Conservation (phyloP, 2,113 vertebrate genomes). For the Mionectes macconnelli region DNA sequence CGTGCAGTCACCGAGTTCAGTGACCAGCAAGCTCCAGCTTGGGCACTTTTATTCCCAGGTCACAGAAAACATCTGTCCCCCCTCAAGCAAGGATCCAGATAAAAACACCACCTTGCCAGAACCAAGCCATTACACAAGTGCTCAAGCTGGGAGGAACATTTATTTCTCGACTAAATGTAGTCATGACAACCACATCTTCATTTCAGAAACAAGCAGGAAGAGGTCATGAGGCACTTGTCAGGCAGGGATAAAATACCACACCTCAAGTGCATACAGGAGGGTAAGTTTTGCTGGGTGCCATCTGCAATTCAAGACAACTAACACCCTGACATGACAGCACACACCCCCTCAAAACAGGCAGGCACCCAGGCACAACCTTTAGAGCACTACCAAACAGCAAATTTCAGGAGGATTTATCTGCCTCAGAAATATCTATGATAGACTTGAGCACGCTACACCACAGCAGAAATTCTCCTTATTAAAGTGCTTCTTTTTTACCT, state of each 20-base stretch:
- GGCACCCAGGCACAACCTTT: neutral
- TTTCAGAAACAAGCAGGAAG: neutral
- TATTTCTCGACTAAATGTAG: neutral
- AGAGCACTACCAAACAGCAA: neutral
- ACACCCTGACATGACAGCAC: neutral
- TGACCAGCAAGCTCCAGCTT: rapidly evolving
- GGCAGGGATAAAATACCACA: neutral
- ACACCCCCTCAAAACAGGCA: neutral
- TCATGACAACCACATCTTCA: conserved; percentile 52
- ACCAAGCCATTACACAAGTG: neutral
- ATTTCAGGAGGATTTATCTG: neutral
- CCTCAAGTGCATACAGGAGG: neutral
- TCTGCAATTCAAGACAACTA: neutral
- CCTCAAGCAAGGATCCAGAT: neutral
- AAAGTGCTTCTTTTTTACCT: neutral
- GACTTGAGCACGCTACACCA: rapidly evolving
- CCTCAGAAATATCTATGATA: neutral
- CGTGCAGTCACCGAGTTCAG: rapidly evolving
- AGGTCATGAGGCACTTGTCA: neutral
- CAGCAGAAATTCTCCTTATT: neutral
- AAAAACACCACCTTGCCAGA: neutral
- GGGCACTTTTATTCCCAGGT: neutral
- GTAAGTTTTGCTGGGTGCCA: neutral
- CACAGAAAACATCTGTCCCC: neutral
- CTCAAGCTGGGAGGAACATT: neutral